phyloP scores from a whole-genome alignment of 2,888 invertebrate genomes.

The Euplexia lucipara region DNA sequence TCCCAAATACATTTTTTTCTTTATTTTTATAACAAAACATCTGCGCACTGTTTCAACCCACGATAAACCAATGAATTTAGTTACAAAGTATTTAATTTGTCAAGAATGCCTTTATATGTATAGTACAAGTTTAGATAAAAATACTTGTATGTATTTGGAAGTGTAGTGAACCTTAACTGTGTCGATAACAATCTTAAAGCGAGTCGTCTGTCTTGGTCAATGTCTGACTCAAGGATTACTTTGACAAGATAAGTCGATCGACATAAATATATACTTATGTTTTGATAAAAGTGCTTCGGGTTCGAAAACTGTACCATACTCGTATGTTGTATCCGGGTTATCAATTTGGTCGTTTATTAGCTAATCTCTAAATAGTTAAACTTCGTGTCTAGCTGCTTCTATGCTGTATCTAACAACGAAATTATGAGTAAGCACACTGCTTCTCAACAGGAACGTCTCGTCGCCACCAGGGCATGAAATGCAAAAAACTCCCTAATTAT shows the following conservation, averaged over 20 bases:
- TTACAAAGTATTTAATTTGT: slow-evolving; percentile 4
- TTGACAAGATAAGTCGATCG: slow-evolving; percentile 21
- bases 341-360: no score
- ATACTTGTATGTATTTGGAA: slow-evolving; percentile 13
- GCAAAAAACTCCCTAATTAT: no score
- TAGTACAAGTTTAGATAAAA: slow-evolving; percentile 32
- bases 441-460: no score
- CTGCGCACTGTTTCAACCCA: neutral
- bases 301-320: neutral
- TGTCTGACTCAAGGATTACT: slow-evolving; percentile 37
- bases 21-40: no score
- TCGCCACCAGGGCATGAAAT: no score
- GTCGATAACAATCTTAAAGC: slow-evolving; percentile 25
- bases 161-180: slow-evolving; percentile 38
- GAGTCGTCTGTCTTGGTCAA: slow-evolving; percentile 21
- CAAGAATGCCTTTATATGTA: slow-evolving; percentile 11
- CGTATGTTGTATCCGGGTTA: neutral
- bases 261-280: neutral
- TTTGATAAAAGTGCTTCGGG: slow-evolving; percentile 21
- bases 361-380: no score
- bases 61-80: neutral
- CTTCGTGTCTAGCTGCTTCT: no score
- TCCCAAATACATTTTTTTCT: no score
- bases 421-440: no score
- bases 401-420: no score